Percentiles rank a stretch among this genome's conserved stretches.
Conservation (phyloP, 1,140 invertebrate genomes). For the Drosophila ambigua region DNA sequence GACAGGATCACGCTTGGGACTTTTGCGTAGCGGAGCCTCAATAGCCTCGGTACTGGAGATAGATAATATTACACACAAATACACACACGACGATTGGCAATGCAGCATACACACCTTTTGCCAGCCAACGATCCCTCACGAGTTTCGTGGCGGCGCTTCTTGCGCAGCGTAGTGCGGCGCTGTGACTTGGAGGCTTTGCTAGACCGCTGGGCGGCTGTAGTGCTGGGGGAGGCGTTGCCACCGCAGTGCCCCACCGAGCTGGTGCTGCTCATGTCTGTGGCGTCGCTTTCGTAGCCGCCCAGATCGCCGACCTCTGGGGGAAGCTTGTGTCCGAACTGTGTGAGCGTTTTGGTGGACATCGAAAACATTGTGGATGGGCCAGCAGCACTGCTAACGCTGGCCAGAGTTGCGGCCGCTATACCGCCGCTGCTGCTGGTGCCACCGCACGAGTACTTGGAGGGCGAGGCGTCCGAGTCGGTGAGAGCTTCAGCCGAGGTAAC, state of each 20-base stretch:
- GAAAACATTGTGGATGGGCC: conserved; percentile 32
- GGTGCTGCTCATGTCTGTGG: conserved; percentile 82
- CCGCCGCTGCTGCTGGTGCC: conserved; percentile 23
- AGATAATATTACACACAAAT: background rate
- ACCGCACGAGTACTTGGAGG: conserved; percentile 72
- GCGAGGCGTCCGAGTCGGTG: conserved; percentile 71
- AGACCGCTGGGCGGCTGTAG: conserved; percentile 43
- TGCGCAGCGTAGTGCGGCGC: conserved; percentile 59
- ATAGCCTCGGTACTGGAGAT: conserved; percentile 40
- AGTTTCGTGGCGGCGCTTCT: conserved; percentile 72
- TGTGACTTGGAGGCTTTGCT: conserved; percentile 57
- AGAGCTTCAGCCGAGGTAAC: conserved; percentile 78
- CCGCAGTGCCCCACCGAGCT: conserved; percentile 71
- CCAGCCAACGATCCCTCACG: conserved; percentile 41
- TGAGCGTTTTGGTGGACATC: conserved; percentile 64
- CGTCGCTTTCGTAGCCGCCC: conserved; percentile 75
- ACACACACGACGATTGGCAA: background rate
- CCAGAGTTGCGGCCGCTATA: conserved; percentile 37
- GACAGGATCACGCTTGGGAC: conserved; percentile 59
- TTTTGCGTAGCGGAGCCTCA: conserved; percentile 60
- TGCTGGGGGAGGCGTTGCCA: conserved; percentile 58
- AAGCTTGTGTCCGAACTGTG: conserved; percentile 63
- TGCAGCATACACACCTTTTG: conserved; percentile 37
- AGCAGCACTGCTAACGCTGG: conserved; percentile 25
- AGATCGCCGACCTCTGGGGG: conserved; percentile 59